Conservation (phyloP, 2,797 vertebrate species). For the Hippoglossus hippoglossus region DNA sequence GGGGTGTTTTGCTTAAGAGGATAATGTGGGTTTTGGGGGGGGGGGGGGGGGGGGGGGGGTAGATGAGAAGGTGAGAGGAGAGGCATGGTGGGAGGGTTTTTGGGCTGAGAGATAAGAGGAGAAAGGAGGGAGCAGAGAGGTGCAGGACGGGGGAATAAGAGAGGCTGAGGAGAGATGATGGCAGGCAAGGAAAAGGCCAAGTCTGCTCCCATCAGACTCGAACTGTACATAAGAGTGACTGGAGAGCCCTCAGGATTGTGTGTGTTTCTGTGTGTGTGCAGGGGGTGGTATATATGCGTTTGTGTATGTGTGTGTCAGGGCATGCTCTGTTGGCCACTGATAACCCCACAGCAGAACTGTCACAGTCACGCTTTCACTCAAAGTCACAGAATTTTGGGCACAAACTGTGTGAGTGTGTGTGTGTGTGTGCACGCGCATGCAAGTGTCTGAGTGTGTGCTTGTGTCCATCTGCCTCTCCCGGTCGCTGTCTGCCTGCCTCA, state of each 20-base stretch:
- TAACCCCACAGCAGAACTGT: conserved; percentile 78
- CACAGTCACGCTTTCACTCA: conserved; percentile 76
- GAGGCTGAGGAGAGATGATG: conserved; percentile 51
- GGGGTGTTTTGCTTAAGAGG: conserved; percentile 59
- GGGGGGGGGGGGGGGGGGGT: neutral
- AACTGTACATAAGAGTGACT: conserved; percentile 63
- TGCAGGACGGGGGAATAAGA: conserved; percentile 41
- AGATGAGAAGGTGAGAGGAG: neutral
- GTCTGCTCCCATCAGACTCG: conserved; percentile 65
- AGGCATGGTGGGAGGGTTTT: neutral
- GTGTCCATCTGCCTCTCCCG: conserved; percentile 64
- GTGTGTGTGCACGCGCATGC: conserved; percentile 16
- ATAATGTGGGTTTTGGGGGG: conserved; percentile 43
- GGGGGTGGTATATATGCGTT: conserved; percentile 21
- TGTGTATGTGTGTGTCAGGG: conserved; percentile 55
- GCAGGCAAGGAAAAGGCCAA: conserved; percentile 55
- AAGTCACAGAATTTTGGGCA: conserved; percentile 60
- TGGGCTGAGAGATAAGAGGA: conserved; percentile 34
- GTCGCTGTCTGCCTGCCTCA: conserved; percentile 61
- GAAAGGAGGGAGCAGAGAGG: conserved; percentile 34
- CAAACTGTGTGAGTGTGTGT: conserved; percentile 30
- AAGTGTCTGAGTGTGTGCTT: conserved; percentile 9
- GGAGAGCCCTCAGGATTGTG: conserved; percentile 53
- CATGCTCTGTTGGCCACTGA: conserved; percentile 76
- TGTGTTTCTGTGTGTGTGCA: conserved; percentile 33